phyloP scores from a whole-genome alignment of 2,888 invertebrate genomes.

The Eugnorisma glareosa region DNA sequence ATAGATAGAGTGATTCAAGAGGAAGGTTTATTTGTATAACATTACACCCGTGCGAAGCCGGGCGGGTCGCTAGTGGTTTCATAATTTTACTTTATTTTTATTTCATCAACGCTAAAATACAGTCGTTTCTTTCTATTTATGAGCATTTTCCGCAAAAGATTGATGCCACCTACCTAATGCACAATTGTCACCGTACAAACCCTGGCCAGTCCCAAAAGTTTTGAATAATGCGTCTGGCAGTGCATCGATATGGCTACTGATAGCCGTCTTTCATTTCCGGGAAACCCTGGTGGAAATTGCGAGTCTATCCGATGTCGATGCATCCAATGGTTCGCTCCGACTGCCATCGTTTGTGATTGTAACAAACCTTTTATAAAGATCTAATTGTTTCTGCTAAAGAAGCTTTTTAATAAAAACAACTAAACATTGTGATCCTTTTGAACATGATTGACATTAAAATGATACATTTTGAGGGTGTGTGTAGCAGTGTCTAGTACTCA shows the following conservation, averaged over 20 bases:
- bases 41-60: too few relatives aligned
- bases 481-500: not conserved
- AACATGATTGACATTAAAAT: not conserved
- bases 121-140: not conserved
- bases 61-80: too few relatives aligned
- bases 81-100: too few relatives aligned
- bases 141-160: not conserved
- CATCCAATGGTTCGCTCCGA: constrained; percentile 62
- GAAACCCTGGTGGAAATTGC: constrained; percentile 85
- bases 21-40: too few relatives aligned
- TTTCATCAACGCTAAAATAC: not conserved
- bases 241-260: constrained; percentile 75
- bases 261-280: constrained; percentile 84
- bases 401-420: not conserved
- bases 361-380: constrained; percentile 6
- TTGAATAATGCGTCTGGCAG: constrained; percentile 64
- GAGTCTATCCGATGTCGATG: constrained; percentile 72
- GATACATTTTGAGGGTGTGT: not conserved
- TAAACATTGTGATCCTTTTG: not conserved
- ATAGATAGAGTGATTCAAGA: too few relatives aligned
- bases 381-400: constrained; percentile 1
- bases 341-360: constrained; percentile 60
- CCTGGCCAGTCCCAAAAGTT: constrained; percentile 35
- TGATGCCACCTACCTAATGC: not conserved
- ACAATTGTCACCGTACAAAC: not conserved